These are phyloP conservation scores for Brachionus paranguensis DNA, from an alignment of 1,140 invertebrate genomes.

Conservation along the genomic window DNA sequence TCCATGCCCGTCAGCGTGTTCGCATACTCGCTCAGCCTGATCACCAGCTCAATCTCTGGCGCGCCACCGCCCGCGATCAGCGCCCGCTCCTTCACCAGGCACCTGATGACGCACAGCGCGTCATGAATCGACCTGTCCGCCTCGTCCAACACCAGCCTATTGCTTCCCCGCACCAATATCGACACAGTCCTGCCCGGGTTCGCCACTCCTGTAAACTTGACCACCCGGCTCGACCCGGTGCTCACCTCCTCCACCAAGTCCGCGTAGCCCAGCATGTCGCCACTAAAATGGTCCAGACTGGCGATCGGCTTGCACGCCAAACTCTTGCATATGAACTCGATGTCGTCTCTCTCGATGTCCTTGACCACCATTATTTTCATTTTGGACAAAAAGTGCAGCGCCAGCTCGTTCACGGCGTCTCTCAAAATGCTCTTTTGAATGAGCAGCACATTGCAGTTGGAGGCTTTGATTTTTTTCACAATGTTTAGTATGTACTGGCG, in stretches of 20 bases:
- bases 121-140: constrained; percentile 91
- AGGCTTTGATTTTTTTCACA: constrained; percentile 96
- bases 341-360: constrained; percentile 93
- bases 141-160: constrained; percentile 89
- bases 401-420: constrained; percentile 92
- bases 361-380: constrained; percentile 98
- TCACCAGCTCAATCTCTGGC: constrained; percentile 86
- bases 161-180: constrained; percentile 88
- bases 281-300: constrained; percentile 90
- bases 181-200: constrained; percentile 84
- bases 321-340: constrained; percentile 91
- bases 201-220: constrained; percentile 84
- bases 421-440: constrained; percentile 97
- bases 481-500: constrained; percentile 95
- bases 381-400: constrained; percentile 95
- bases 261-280: constrained; percentile 82
- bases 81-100: constrained; percentile 82
- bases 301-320: constrained; percentile 90
- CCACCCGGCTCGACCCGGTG: constrained; percentile 81
- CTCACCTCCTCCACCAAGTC: constrained; percentile 90
- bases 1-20: constrained; percentile 80
- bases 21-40: constrained; percentile 74
- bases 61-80: constrained; percentile 91
- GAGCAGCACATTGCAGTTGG: constrained; percentile 92
- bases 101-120: constrained; percentile 93